Evolutionary conservation across 2,113 vertebrate species (phyloP), one percentile per base, ranked within the genome.

Genomic region (Xyrauchen texanus): DNA sequence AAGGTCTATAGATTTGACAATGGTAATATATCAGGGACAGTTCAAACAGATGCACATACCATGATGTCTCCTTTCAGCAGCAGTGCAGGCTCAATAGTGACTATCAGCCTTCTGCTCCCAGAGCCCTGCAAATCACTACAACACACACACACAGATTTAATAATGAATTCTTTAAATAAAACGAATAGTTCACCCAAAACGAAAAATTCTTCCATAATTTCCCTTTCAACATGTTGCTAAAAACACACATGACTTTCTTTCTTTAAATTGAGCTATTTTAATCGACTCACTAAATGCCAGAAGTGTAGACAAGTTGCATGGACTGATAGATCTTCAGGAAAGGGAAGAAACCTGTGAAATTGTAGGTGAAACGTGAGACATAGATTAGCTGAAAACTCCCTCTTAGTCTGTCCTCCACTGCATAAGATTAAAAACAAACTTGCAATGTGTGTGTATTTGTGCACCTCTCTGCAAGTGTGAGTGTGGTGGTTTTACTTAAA

Each of bases 281-380:
- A 10, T 61, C 57, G n/a, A 94, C 96, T 95, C 87, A 97, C 96
- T 97, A 97, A 86, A 97, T 94, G 80, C 95, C 96, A 44, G 96
- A 97, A 2, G 96, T 97, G 86, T 97, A 96, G 80, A 97, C 95
- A 10, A 97, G 88, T 90, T 97, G 96, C 96, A 97, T 96, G 85
- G 95, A 95, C 89, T 97, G 96, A 90, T 97, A 97, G 88, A 97
- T 96, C 92, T 97, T 97, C 84, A 97, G 82, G 90, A 97, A 97
- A 12, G 95, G 96, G 83, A 92, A 94, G 88, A 94, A 97, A 76
- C 94, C 95, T 96, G 79, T 74, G 49, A 45, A 68, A 21, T 76
- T 2, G 7, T 49, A 3, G 47, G 7, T 5, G 47, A 6, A 5
- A 49, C 0, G 62, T 86, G 68, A 81, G 61, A 51, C 51, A 84